These are phyloP conservation scores for Pteropus alecto DNA, from an alignment of 2,113 vertebrate species.

Conservation along the genomic window DNA sequence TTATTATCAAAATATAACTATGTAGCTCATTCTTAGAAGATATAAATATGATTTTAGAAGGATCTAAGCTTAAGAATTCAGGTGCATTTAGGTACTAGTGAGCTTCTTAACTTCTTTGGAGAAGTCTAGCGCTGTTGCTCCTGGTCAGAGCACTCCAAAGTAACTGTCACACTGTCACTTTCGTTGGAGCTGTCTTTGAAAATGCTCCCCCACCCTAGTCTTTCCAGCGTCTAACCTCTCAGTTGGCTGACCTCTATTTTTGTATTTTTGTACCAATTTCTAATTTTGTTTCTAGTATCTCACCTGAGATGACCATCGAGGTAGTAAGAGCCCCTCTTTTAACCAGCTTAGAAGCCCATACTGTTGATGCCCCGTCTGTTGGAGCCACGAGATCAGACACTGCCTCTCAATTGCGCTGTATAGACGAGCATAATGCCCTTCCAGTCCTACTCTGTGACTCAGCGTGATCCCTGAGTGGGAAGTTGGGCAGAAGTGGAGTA, in stretches of 20 bases:
- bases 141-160: neutral
- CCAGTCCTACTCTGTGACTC: neutral
- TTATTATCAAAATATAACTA: neutral
- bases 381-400: neutral
- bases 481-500: neutral
- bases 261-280: neutral
- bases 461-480: neutral
- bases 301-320: neutral
- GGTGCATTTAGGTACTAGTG: neutral
- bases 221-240: neutral
- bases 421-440: neutral
- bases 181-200: neutral
- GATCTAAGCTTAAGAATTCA: neutral
- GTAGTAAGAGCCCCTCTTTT: neutral
- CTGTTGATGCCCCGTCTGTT: rapidly evolving
- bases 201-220: neutral
- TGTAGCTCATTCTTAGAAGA: neutral
- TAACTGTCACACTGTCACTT: neutral
- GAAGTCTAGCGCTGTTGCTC: neutral
- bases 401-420: neutral
- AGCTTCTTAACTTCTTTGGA: neutral
- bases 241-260: neutral
- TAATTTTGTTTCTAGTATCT: neutral
- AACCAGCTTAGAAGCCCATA: neutral
- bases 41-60: neutral